These are phyloP conservation scores for Tetrapedia diversipes DNA, from an alignment of 2,888 invertebrate species.

Conservation along the genomic window DNA sequence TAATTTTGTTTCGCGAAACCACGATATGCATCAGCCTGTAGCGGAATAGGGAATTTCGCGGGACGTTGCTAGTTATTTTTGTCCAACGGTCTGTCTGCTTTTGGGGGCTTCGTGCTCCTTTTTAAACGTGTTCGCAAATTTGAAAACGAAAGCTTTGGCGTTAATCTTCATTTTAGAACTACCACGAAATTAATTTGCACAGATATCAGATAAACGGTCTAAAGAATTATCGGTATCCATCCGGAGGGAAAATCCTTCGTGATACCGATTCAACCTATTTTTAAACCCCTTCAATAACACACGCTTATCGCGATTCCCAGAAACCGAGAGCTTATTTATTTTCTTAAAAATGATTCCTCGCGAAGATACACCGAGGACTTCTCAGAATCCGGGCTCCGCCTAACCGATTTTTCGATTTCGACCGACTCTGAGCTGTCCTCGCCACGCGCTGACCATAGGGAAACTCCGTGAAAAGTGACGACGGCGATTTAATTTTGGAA, in stretches of 20 bases:
- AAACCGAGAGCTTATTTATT: not conserved
- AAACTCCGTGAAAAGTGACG: slow-evolving; percentile 16
- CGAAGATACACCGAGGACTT: not conserved
- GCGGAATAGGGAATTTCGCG: not conserved
- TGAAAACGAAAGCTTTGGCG: no score
- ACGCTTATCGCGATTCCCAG: not conserved
- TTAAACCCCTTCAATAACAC: not conserved
- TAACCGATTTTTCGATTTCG: not conserved
- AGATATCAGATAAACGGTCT: not conserved
- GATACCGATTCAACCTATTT: not conserved
- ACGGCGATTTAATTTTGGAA: slow-evolving; percentile 65
- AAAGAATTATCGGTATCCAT: not conserved
- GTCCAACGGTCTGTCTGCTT: not conserved
- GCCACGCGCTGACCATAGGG: slow-evolving; percentile 4
- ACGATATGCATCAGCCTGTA: not conserved
- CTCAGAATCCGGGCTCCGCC: not conserved
- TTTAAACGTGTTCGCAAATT: not conserved
- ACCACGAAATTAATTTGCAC: no score
- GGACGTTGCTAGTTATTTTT: not conserved
- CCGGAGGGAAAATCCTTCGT: not conserved
- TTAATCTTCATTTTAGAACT: no score
- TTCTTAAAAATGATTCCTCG: not conserved
- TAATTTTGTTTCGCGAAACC: slow-evolving; percentile 12
- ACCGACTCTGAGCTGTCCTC: not conserved
- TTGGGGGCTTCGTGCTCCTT: not conserved